Conservation (phyloP, 1,140 invertebrate genomes). For the Calliopsis andreniformis region DNA sequence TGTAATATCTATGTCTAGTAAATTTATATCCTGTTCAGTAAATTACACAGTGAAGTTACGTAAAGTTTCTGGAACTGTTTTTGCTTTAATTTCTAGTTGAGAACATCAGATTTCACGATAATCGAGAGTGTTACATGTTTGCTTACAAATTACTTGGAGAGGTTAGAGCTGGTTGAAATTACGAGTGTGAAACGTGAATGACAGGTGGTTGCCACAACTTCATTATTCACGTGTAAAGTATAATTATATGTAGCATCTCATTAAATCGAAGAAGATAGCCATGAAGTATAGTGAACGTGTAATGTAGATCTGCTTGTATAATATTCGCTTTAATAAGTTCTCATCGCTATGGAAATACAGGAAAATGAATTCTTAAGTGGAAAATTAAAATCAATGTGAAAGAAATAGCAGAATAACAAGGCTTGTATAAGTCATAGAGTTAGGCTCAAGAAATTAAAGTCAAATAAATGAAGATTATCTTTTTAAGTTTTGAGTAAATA, state of each 20-base stretch:
- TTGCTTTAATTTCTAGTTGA: too few species aligned
- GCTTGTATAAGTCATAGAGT: too few species aligned
- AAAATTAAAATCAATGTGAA: too few species aligned
- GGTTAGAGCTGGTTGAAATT: constrained; percentile 16
- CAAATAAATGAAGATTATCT: too few species aligned
- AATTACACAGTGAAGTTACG: too few species aligned
- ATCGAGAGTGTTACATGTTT: constrained; percentile 14
- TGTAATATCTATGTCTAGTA: too few species aligned
- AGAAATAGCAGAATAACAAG: too few species aligned
- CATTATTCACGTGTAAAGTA: constrained; percentile 38
- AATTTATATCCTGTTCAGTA: too few species aligned
- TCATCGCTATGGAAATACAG: constrained; percentile 1
- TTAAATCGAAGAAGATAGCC: constrained; percentile 26
- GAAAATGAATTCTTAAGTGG: constrained; percentile 11
- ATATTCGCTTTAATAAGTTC: constrained; percentile 39
- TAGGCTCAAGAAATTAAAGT: too few species aligned
- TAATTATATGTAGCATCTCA: constrained; percentile 41
- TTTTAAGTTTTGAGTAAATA: too few species aligned
- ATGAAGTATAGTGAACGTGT: not conserved
- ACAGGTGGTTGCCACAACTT: constrained; percentile 47
- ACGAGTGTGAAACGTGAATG: constrained; percentile 31
- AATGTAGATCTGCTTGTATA: constrained; percentile 24
- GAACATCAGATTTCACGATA: too few species aligned
- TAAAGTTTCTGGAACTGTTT: too few species aligned
- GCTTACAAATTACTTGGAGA: constrained; percentile 38